Conservation (phyloP, 2,113 vertebrate species). For the Pelusios castaneus region DNA sequence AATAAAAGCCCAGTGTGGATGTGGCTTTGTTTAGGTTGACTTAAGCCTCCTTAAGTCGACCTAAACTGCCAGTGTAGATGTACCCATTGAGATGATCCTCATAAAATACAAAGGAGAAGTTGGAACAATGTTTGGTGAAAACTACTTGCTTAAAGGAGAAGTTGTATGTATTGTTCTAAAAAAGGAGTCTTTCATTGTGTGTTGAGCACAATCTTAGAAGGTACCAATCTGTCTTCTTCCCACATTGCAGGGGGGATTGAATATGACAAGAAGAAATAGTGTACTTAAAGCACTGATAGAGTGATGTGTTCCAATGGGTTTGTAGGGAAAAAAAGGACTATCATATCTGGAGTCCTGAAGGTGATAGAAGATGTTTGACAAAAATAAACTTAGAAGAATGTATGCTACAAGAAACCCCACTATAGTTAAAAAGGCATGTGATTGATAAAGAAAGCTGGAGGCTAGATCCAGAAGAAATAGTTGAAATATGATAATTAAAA, state of each 20-base stretch:
- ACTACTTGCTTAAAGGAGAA: background rate
- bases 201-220: background rate
- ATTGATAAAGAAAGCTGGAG: constrained; percentile 56
- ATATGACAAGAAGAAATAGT: background rate
- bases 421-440: constrained; percentile 32
- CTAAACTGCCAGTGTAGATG: too few species aligned
- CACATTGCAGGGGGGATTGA: background rate
- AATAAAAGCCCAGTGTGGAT: too few species aligned
- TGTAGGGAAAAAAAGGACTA: background rate
- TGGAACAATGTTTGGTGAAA: background rate
- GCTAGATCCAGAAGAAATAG: constrained; percentile 40
- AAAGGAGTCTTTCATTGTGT: background rate
- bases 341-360: background rate
- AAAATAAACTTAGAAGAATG: constrained; percentile 8
- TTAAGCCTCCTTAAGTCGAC: too few species aligned
- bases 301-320: background rate
- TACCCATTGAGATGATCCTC: background rate
- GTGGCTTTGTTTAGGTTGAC: too few species aligned
- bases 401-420: background rate
- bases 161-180: background rate
- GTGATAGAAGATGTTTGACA: background rate
- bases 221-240: background rate
- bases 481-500: constrained; percentile 60
- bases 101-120: background rate
- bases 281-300: background rate